Base-by-base conservation (phyloP, 2,113 vertebrate species). In the Poeciliopsis retropinna region DNA sequence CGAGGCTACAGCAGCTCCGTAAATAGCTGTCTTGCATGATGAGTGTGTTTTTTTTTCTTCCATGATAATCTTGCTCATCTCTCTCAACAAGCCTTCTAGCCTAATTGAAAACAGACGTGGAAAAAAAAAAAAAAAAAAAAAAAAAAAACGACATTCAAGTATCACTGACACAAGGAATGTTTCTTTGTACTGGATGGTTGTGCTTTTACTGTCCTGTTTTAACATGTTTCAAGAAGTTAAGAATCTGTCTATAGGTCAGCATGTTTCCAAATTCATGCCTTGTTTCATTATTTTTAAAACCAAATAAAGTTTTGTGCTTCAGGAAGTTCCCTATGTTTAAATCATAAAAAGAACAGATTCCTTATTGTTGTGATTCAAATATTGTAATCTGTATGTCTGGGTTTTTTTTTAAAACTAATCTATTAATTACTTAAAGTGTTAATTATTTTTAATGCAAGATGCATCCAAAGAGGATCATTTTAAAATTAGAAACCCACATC, bases 91-190 rank as follows among this genome's bases (percentile, higher is more conserved):
- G 83, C 79, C 84, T 37, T 72, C 89, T 37, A 89, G 83, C 67
- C 81, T 92, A 91, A 93, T 90, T 91, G 87, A 93, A 93, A 91
- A 91, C 63, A 76, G 70, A 79, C 81, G 60, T 85, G 86, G 85
- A 89, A 89, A 90, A 90, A 57, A 85, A 89, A 89, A 90, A 90
- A 54, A 54, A 25, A 85, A 89, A 89, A 90, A 90, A 51, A 51
- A 51, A 51, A 51, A 51, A 51, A 17, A 17, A 4, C 22, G 2
- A 57, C 22, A 57, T 57, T n/a, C 76, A 83, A 87, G 85, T 85
- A 87, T 82, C 83, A 86, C 81, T 91, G 87, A 91, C 87, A 85
- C 77, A 47, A 92, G 91, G 92, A 94, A 94, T 94, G 91, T 85
- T 57, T 83, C 87, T 90, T 90, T 91, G 91, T 92, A 88, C 84